Base-by-base conservation (phyloP, 2,888 invertebrate genomes). In the Schizaphis graminum region DNA sequence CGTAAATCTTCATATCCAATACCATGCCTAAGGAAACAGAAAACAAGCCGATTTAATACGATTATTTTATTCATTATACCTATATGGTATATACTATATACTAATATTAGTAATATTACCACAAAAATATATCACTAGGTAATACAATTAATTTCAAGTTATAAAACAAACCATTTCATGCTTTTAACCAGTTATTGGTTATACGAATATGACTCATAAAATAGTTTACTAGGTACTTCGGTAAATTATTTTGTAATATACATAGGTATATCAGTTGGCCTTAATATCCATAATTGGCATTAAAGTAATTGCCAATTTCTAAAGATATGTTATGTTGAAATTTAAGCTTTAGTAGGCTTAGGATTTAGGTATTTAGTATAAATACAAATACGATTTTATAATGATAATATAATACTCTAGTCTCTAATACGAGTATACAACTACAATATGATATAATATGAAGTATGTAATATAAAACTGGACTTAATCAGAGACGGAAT, bases 1-100 rank as follows among this genome's bases (percentile, higher is more conserved):
- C 96, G 97, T 57, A 99, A 95, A 77, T 97, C 96, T 26, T 97
- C 96, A 96, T 98, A 99, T n/a, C 98, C 98, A 93, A 99, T 96
- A 1, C 97, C 97, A 94, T 98, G 91, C 84, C 94, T 94, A 47
- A 53, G 5, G 1, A n/a, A n/a, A 87, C 88, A 53, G 53, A 47
- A 53, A 86, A 88, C 53, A 24, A 56, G 1, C 10, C 53, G 24
- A 56, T 77, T 77, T 35, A 77, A 77, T 8, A 77, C 21, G 77
- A 77, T 77, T 77, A 21, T 77, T 35, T 77, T 77, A 35, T 77
- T 35, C 21, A 35, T 35, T 35, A 21, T 61, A 61, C 44, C 5
- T 47, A 47, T 47, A 47, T 47, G 7, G 41, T 44, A 3, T 35
- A 35, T 35, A 77, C 77, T 41, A n/a, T n/a, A n/a, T n/a, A n/a